phyloP scores from a whole-genome alignment of 2,888 invertebrate genomes.

The Tenthredo scrophulariae region DNA sequence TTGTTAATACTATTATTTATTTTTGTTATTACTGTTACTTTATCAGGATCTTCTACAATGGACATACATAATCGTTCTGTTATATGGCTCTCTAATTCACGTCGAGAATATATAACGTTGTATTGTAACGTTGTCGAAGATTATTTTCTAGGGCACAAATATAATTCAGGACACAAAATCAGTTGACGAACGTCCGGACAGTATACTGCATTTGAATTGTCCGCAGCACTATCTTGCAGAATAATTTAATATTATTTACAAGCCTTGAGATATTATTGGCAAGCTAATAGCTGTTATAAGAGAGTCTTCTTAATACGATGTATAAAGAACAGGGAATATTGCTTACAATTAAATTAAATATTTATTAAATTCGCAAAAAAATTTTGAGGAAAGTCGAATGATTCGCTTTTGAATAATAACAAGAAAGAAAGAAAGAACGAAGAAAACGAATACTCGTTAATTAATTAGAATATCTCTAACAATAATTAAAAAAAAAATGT shows the following conservation, averaged over 20 bases:
- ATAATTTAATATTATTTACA: constrained; percentile 35
- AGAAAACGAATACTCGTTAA: background rate
- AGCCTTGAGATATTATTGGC: background rate
- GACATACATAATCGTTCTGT: background rate
- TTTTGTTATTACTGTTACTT: constrained; percentile 37
- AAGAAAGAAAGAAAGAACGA: background rate
- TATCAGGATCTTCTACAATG: constrained; percentile 24
- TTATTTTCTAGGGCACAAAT: background rate
- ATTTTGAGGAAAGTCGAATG: background rate
- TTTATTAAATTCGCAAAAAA: background rate
- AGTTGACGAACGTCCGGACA: constrained; percentile 19
- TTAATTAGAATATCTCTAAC: constrained; percentile 8
- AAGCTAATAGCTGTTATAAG: constrained; percentile 7
- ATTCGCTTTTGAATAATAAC: background rate
- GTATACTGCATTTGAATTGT: background rate
- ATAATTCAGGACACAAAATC: constrained; percentile 32
- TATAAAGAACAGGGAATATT: background rate
- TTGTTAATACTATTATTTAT: constrained; percentile 49
- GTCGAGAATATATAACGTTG: background rate
- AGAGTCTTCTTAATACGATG: background rate
- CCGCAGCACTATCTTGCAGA: constrained; percentile 1
- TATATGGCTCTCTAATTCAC: background rate
- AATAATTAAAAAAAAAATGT: background rate
- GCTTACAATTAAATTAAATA: background rate
- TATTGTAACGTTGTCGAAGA: background rate